Conservation (phyloP, 1,140 invertebrate genomes). For the Sitophilus oryzae region DNA sequence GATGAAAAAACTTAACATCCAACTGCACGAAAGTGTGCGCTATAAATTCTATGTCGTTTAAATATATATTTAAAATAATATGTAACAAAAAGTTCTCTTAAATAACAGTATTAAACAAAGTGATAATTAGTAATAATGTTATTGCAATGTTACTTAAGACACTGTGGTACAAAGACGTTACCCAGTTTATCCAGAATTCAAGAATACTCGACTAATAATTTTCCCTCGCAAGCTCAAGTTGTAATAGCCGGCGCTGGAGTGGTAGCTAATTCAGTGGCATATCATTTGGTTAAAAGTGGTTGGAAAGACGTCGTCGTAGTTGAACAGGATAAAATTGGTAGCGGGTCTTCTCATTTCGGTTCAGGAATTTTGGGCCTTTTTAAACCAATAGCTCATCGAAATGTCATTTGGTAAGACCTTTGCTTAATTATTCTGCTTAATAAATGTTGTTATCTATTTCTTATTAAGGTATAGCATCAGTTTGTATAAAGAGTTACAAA, state of each 20-base stretch:
- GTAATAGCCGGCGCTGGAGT: conserved; percentile 63
- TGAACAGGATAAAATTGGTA: conserved; percentile 60
- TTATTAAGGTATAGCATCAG: conserved; percentile 51
- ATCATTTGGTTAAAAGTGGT: conserved; percentile 57
- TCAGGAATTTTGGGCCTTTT: conserved; percentile 60
- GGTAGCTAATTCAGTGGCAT: conserved; percentile 62
- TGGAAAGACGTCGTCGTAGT: conserved; percentile 60
- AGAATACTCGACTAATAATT: background rate
- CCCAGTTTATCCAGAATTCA: background rate
- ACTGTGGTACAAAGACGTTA: too few relatives aligned
- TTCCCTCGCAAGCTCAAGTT: conserved; percentile 49
- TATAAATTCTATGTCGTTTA: too few relatives aligned
- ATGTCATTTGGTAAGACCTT: conserved; percentile 45
- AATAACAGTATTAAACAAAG: too few relatives aligned
- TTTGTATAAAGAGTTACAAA: conserved; percentile 56
- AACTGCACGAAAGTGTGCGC: too few relatives aligned
- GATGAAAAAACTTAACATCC: too few relatives aligned
- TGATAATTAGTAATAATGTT: too few relatives aligned
- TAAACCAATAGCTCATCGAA: conserved; percentile 53
- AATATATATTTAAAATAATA: too few relatives aligned
- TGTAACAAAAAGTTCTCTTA: too few relatives aligned
- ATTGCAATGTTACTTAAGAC: too few relatives aligned
- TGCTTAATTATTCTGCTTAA: background rate
- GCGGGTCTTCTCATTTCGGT: conserved; percentile 62
- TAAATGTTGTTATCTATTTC: background rate